Evolutionary conservation across 1,140 invertebrate genomes (phyloP), one percentile per base, ranked within the genome.

Genomic region (Megalonaias nervosa): DNA sequence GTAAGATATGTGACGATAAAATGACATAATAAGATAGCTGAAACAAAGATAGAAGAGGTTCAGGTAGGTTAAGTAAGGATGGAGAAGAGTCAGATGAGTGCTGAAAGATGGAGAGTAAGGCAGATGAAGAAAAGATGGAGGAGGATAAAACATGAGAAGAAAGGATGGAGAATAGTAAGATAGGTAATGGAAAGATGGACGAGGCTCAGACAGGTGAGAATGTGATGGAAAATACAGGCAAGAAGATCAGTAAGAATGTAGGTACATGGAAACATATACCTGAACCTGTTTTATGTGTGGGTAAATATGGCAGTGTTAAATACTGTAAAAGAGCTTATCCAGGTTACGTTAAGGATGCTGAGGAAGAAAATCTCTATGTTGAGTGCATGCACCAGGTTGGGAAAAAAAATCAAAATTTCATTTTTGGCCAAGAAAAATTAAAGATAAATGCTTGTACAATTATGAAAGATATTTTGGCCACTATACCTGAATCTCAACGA

Each of bases 331-430:
- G 55, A 58, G 48, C 48, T 17, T 70, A 70, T 70, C 68, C 57
- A 6, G 68, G 57, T 14, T 70, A n/a, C 59, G 68, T 70, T 6
- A 5, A 13, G 12, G 57, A 70, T 70, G 56, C 59, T 57, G 48
- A 70, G 13, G n/a, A 48, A 12, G 14, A n/a, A 5, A 48, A 59
- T 58, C 9, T 56, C 56, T 48, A 57, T 14, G 59, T 70, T 16
- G 19, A 57, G 19, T 70, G 68, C 21, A 70, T 70, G 68, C 68
- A 59, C 38, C 68, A 59, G 17, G 14, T 70, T 38, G 68, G 68
- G 4, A 56, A 21, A 58, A n/a, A 70, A 70, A 70, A 13, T 14
- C 56, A 21, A 56, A 15, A 70, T 57, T 48, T 15, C 48, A 16
- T 70, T 70, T 48, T 57, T 11, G 9, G 56, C 48, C 48, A 48